These are phyloP conservation scores for Sinonovacula constricta DNA, from an alignment of 1,140 invertebrate species.

Conservation along the genomic window DNA sequence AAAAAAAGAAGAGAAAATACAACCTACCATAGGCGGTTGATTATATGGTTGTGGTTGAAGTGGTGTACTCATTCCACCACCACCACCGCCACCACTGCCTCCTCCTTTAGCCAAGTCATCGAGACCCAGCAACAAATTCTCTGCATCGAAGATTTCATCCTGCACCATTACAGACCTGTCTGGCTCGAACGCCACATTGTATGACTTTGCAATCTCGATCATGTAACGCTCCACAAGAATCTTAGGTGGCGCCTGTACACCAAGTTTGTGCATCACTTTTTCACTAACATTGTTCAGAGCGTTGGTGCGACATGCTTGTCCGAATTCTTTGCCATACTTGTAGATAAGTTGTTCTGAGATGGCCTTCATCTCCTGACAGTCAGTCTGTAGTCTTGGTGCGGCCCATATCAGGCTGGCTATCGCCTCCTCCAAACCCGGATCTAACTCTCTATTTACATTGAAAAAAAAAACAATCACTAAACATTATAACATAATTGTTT, in stretches of 20 bases:
- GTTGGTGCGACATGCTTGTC: conserved; percentile 77
- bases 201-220: conserved; percentile 95
- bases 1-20: too few species aligned
- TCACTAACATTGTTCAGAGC: conserved; percentile 89
- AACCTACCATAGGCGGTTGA: too few species aligned
- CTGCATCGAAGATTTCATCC: conserved; percentile 83
- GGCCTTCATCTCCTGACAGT: conserved; percentile 87
- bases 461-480: too few species aligned
- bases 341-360: conserved; percentile 92
- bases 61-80: conserved; percentile 66
- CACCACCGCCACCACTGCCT: conserved; percentile 75
- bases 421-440: conserved; percentile 96
- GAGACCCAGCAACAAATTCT: conserved; percentile 89
- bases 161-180: conserved; percentile 86
- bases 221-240: conserved; percentile 92
- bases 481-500: too few species aligned
- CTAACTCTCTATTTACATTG: conserved; percentile 85
- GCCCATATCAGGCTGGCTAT: conserved; percentile 98
- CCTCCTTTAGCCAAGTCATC: conserved; percentile 65
- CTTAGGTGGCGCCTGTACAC: conserved; percentile 97
- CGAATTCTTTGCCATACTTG: conserved; percentile 98
- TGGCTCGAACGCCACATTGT: conserved; percentile 76
- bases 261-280: conserved; percentile 97
- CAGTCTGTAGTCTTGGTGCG: conserved; percentile 86
- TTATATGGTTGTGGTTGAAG: conserved; percentile 25